These are phyloP conservation scores for Dascillus cervinus DNA, from an alignment of 2,888 invertebrate genomes.

Conservation along the genomic window DNA sequence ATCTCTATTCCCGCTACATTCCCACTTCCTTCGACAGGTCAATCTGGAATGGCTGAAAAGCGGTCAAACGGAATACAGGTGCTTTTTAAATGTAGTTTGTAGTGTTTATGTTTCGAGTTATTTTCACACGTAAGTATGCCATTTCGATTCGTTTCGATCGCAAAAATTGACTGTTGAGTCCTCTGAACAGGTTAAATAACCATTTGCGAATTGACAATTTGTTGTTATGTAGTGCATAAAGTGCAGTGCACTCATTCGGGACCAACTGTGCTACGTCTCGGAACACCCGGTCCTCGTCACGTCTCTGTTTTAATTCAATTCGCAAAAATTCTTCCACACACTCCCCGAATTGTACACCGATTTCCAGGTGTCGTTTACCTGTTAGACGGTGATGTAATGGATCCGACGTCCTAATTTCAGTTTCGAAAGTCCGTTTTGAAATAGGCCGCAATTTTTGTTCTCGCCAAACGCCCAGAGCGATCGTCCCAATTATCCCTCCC, in stretches of 20 bases:
- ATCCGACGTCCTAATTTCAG: conserved; percentile 20
- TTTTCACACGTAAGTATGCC: conserved; percentile 20
- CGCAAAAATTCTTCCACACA: not conserved
- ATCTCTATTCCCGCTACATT: conserved; percentile 27
- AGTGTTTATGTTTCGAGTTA: conserved; percentile 25
- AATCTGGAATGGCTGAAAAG: conserved; percentile 45
- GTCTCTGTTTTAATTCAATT: conserved; percentile 22
- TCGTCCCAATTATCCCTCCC: not conserved
- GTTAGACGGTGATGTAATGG: conserved; percentile 33
- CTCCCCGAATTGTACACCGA: conserved; percentile 4
- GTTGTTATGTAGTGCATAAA: conserved; percentile 40
- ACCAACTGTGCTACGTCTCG: conserved; percentile 21
- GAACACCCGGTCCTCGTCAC: conserved; percentile 27
- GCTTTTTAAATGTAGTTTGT: conserved; percentile 40
- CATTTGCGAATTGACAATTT: conserved; percentile 24
- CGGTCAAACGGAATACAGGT: conserved; percentile 44
- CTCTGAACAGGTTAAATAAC: conserved; percentile 5
- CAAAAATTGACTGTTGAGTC: not conserved
- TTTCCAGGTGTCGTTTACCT: conserved; percentile 16
- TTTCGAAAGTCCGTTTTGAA: conserved; percentile 25
- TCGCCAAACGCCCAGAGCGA: not conserved
- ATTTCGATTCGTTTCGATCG: not conserved
- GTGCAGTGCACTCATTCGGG: conserved; percentile 35
- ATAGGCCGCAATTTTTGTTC: conserved; percentile 22
- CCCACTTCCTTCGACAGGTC: conserved; percentile 43